Evolutionary conservation across 2,113 vertebrate genomes (phyloP).

Genomic region (Carettochelys insculpta): DNA sequence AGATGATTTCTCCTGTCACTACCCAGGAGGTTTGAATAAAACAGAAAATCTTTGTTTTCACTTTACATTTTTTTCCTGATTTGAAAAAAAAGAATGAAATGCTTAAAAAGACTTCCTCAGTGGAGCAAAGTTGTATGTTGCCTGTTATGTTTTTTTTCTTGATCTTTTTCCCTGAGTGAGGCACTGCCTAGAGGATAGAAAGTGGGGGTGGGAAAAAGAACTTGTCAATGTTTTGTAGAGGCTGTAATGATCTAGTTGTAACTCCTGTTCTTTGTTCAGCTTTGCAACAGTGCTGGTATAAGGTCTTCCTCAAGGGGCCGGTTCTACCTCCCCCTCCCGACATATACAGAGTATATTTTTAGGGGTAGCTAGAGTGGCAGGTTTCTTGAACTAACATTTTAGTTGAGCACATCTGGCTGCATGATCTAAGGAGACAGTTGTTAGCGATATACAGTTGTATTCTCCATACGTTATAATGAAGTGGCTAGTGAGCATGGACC

Average conservation of each 20-base stretch:
- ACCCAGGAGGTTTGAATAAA: background rate
- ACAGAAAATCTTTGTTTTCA: background rate
- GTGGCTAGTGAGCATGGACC: background rate
- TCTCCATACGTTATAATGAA: background rate
- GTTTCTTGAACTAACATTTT: background rate
- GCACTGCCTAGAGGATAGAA: too few relatives aligned
- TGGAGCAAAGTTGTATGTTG: background rate
- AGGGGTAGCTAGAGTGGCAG: background rate
- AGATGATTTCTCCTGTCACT: background rate
- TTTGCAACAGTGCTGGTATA: rapidly evolving
- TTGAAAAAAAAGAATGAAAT: background rate
- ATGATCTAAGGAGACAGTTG: background rate
- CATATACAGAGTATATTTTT: background rate
- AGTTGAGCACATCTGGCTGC: rapidly evolving
- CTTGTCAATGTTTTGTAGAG: background rate
- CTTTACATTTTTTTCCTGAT: background rate
- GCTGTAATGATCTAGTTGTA: rapidly evolving
- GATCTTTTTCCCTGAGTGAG: background rate
- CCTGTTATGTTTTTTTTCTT: background rate
- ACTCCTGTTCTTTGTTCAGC: rapidly evolving
- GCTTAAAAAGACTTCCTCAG: rapidly evolving
- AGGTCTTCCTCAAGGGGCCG: rapidly evolving
- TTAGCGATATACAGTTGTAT: rapidly evolving
- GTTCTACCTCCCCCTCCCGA: rapidly evolving
- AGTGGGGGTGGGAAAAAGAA: too few relatives aligned